Evolutionary conservation across 2,797 vertebrate species (phyloP).

Genomic region (Scomberomorus guttatus): DNA sequence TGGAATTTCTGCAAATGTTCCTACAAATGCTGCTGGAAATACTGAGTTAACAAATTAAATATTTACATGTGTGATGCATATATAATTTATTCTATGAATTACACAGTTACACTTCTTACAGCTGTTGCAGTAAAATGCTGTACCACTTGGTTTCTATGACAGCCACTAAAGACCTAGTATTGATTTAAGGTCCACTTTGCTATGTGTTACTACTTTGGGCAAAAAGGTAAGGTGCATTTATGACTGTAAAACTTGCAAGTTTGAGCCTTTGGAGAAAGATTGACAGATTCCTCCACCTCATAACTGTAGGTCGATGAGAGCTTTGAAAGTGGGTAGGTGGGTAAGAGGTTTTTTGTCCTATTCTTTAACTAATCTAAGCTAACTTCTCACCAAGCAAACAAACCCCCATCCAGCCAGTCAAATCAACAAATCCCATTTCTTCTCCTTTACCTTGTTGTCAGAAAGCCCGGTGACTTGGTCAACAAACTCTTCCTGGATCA

Average conservation of each 20-base stretch:
- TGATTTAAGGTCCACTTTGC: neutral
- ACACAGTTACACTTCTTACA: neutral
- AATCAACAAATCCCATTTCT: neutral
- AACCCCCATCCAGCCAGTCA: neutral
- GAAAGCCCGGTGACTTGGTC: slow-evolving; percentile 98
- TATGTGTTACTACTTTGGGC: neutral
- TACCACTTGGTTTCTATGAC: neutral
- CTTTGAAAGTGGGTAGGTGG: slow-evolving; percentile 2
- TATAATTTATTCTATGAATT: neutral
- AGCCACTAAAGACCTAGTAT: neutral
- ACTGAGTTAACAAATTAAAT: too few species aligned
- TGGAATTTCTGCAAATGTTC: too few species aligned
- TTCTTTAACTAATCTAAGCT: neutral
- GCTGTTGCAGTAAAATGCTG: slow-evolving; percentile 1
- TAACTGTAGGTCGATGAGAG: neutral
- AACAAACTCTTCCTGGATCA: slow-evolving; percentile 99
- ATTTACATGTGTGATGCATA: neutral
- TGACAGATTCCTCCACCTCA: too few species aligned
- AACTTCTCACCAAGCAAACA: neutral
- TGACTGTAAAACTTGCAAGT: neutral
- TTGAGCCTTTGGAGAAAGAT: neutral
- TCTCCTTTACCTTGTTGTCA: slow-evolving; percentile 93
- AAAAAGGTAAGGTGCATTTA: too few species aligned
- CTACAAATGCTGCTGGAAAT: too few species aligned
- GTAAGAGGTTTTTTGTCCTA: neutral